Percentiles rank a stretch among this genome's conserved stretches.
Evolutionary conservation across 2,113 vertebrate species (phyloP).

Genomic region (Urocynchramus pylzowi): DNA sequence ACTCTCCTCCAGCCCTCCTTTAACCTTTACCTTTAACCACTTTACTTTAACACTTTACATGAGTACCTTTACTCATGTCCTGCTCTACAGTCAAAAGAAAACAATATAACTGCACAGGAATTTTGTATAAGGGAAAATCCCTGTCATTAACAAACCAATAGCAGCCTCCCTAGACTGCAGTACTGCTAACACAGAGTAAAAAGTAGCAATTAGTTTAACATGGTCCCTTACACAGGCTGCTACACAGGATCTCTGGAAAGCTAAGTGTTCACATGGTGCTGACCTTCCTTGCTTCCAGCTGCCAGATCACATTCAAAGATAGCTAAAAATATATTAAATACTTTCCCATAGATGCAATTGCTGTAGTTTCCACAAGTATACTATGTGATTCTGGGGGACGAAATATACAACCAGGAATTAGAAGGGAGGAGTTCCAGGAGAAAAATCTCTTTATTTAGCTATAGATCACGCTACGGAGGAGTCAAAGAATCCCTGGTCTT

Average conservation of each 20-base stretch:
- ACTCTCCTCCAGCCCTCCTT: background rate
- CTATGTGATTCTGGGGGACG: background rate
- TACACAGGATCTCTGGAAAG: constrained; percentile 1
- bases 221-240: background rate
- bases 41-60: no score
- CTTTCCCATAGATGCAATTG: constrained; percentile 64
- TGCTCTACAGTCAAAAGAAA: background rate
- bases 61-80: accelerated
- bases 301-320: constrained; percentile 55
- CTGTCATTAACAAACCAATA: background rate
- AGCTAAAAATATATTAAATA: constrained; percentile 68
- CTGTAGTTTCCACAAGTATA: constrained; percentile 55
- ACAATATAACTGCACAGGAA: background rate
- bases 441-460: constrained; percentile 54
- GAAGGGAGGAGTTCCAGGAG: constrained; percentile 32
- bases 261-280: constrained; percentile 15
- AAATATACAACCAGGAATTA: constrained; percentile 40
- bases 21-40: background rate
- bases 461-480: background rate
- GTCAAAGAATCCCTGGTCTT: constrained; percentile 27
- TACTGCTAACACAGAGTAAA: background rate
- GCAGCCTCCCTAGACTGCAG: background rate
- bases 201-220: background rate
- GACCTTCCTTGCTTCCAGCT: constrained; percentile 42
- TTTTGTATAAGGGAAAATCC: background rate